These are phyloP conservation scores for Leptatherina wallacei DNA, from an alignment of 2,797 vertebrate genomes.

Conservation along the genomic window DNA sequence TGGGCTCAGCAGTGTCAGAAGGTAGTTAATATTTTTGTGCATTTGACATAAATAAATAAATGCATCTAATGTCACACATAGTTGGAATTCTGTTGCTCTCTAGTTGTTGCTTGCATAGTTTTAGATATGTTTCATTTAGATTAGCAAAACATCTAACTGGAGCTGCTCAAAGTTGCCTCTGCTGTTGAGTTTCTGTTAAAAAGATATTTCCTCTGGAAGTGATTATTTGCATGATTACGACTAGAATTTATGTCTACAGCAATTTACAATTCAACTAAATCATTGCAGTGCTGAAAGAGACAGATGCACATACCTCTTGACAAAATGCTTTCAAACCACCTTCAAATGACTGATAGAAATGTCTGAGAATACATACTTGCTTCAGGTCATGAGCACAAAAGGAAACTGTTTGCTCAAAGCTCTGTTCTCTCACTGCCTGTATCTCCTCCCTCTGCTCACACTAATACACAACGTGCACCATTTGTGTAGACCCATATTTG, in stretches of 20 bases:
- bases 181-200: not conserved
- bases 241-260: not conserved
- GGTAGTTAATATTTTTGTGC: slow-evolving; percentile 35
- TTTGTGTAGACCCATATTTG: slow-evolving; percentile 40
- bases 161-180: not conserved
- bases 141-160: slow-evolving; percentile 3
- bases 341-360: slow-evolving; percentile 18
- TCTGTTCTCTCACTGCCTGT: slow-evolving; percentile 4
- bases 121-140: slow-evolving; percentile 21
- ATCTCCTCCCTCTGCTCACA: slow-evolving; percentile 25
- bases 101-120: slow-evolving; percentile 34
- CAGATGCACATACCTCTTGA: slow-evolving; percentile 59
- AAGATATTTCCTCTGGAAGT: not conserved
- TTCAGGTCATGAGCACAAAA: slow-evolving; percentile 34
- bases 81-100: slow-evolving; percentile 32
- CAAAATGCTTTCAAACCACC: slow-evolving; percentile 23
- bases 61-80: slow-evolving; percentile 26
- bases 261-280: slow-evolving; percentile 15
- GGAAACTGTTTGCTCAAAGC: slow-evolving; percentile 12
- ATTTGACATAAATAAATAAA: slow-evolving; percentile 47
- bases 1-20: slow-evolving; percentile 35
- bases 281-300: slow-evolving; percentile 1
- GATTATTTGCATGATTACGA: not conserved
- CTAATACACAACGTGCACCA: slow-evolving; percentile 20
- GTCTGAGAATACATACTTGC: slow-evolving; percentile 24